Conservation (phyloP, 1,140 invertebrate species). For the Chrysomallon squamiferum region DNA sequence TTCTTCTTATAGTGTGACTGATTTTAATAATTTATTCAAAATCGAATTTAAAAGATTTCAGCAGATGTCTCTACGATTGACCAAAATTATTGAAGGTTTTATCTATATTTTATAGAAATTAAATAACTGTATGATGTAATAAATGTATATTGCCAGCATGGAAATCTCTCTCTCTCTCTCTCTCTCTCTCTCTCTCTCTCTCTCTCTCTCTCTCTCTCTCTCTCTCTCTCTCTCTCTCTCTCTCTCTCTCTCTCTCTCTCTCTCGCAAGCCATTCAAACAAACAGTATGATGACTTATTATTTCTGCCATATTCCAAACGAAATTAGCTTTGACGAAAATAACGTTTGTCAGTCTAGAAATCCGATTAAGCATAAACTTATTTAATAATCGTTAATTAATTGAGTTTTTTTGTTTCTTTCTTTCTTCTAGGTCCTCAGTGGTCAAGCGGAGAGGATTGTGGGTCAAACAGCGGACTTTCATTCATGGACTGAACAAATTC, state of each 20-base stretch:
- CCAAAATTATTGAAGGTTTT: not conserved
- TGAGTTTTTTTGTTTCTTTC: not conserved
- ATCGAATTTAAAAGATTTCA: no score
- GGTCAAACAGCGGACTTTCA: not conserved
- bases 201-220: no score
- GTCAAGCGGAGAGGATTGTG: slow-evolving; percentile 4
- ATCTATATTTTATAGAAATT: not conserved
- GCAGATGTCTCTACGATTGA: not conserved
- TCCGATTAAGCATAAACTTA: not conserved
- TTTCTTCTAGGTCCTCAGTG: not conserved
- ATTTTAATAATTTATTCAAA: no score
- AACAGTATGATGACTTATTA: not conserved
- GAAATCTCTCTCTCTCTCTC: no score
- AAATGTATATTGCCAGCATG: no score
- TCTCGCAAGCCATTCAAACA: not conserved
- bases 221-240: not conserved
- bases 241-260: not conserved
- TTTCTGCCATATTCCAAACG: not conserved
- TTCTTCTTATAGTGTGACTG: not conserved
- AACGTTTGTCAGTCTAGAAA: no score
- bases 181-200: no score
- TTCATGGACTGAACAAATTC: slow-evolving; percentile 1
- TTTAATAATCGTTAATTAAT: not conserved
- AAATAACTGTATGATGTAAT: no score
- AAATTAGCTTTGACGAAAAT: no score